A percentile compares a stretch with the other conserved stretches of the same genome.
Evolutionary conservation across 2,888 invertebrate species (phyloP).

Genomic region (Silvanus unidentatus): DNA sequence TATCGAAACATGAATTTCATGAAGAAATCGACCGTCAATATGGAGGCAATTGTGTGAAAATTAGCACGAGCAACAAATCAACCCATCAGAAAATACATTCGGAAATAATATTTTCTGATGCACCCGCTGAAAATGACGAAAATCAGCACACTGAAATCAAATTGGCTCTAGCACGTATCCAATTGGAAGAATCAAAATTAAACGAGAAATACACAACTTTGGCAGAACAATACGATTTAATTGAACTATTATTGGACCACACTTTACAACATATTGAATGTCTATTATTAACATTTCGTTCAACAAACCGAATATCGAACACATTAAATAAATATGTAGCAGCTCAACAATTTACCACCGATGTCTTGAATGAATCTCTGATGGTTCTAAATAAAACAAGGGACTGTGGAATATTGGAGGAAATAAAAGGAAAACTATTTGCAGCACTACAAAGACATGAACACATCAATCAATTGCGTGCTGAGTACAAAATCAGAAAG

Average conservation of each 20-base stretch:
- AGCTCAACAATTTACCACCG: constrained; percentile 20
- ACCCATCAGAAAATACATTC: too few relatives aligned
- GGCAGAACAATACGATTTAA: constrained; percentile 23
- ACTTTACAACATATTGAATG: constrained; percentile 30
- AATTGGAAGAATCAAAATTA: constrained; percentile 27
- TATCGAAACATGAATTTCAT: too few relatives aligned
- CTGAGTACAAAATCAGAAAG: too few relatives aligned
- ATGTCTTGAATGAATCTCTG: constrained; percentile 18
- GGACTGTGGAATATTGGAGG: constrained; percentile 19
- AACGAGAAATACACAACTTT: constrained; percentile 22
- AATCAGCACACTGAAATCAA: constrained; percentile 20
- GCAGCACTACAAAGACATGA: constrained; percentile 15
- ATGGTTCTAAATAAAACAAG: constrained; percentile 15
- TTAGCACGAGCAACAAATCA: too few relatives aligned
- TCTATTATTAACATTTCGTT: constrained; percentile 26
- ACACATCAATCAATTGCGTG: too few relatives aligned
- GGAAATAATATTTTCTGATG: too few relatives aligned
- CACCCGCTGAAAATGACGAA: too few relatives aligned
- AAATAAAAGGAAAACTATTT: constrained; percentile 24
- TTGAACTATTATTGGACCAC: constrained; percentile 26
- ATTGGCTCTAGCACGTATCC: constrained; percentile 26
- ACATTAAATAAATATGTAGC: constrained; percentile 21
- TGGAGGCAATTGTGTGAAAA: too few relatives aligned
- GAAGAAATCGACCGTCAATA: too few relatives aligned
- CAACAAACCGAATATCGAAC: constrained; percentile 22